These are phyloP conservation scores for Isoperla grammatica DNA, from an alignment of 2,888 invertebrate species.

Conservation along the genomic window DNA sequence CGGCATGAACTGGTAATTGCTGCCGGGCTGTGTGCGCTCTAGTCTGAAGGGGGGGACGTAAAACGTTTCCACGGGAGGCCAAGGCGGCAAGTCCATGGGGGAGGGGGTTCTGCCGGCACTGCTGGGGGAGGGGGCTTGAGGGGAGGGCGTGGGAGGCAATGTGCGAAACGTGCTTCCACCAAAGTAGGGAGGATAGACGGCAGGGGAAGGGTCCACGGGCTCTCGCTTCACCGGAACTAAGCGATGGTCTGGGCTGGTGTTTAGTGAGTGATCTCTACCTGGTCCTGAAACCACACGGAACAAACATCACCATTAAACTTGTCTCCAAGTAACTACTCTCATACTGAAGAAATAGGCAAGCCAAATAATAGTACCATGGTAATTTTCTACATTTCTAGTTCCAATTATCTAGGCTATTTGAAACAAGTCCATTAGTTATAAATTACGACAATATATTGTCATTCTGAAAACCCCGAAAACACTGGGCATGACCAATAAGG, in stretches of 20 bases:
- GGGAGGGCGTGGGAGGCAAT: conserved; percentile 15
- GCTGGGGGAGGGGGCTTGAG: conserved; percentile 25
- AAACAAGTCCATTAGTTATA: too few relatives aligned
- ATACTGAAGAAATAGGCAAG: too few relatives aligned
- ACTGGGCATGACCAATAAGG: too few relatives aligned
- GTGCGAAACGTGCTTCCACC: background rate
- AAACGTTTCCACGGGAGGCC: background rate
- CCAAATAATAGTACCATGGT: too few relatives aligned
- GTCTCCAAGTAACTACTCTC: too few relatives aligned
- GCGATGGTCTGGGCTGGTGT: background rate
- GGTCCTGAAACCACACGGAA: background rate
- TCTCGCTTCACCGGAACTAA: conserved; percentile 18
- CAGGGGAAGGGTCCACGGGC: conserved; percentile 38
- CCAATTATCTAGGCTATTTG: too few relatives aligned
- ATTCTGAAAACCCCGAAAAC: too few relatives aligned
- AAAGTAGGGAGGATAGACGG: conserved; percentile 34
- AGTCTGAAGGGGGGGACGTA: background rate
- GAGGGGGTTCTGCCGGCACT: conserved; percentile 25
- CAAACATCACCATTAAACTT: background rate
- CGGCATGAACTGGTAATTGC: too few relatives aligned
- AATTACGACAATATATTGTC: too few relatives aligned
- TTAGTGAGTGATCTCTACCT: background rate
- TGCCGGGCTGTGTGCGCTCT: too few relatives aligned
- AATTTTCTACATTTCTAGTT: too few relatives aligned
- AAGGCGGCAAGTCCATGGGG: conserved; percentile 20